Percentiles rank a stretch among this genome's conserved stretches.
These are phyloP conservation scores for Rutpela maculata DNA, from an alignment of 2,888 invertebrate genomes.

Conservation along the genomic window DNA sequence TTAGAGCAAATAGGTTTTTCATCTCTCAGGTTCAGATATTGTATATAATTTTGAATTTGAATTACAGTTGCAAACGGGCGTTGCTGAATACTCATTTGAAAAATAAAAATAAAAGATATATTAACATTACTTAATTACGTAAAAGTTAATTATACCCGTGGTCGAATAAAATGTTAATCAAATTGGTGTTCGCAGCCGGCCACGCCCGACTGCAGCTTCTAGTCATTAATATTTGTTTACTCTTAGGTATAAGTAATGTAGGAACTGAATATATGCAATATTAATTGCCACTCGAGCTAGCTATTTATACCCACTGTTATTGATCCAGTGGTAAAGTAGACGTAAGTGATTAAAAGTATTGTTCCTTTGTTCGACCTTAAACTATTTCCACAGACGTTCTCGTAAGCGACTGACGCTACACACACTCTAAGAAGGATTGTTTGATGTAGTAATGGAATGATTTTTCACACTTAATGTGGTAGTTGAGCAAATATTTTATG, in stretches of 20 bases:
- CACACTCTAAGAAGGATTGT: not conserved
- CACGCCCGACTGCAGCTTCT: too few species aligned
- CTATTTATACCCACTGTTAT: not conserved
- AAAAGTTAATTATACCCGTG: too few species aligned
- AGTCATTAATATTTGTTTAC: not conserved
- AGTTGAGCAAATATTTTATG: not conserved
- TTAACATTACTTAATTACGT: too few species aligned
- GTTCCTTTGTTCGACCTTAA: slow-evolving; percentile 17
- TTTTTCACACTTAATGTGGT: not conserved
- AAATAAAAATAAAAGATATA: too few species aligned
- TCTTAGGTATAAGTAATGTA: not conserved
- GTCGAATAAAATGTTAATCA: too few species aligned
- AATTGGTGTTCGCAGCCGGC: too few species aligned
- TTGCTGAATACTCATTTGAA: too few species aligned
- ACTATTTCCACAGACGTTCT: not conserved
- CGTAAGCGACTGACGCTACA: slow-evolving; percentile 9
- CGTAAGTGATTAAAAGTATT: slow-evolving; percentile 9
- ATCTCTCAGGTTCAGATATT: too few species aligned
- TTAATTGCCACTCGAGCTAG: slow-evolving; percentile 20
- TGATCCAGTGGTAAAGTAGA: slow-evolving; percentile 7
- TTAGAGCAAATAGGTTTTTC: too few species aligned
- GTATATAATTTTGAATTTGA: too few species aligned
- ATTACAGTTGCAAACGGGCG: too few species aligned
- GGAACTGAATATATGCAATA: slow-evolving; percentile 5
- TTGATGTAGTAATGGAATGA: slow-evolving; percentile 2